Evolutionary conservation across 1,140 invertebrate genomes (phyloP).

Genomic region (Drosophila leontia): DNA sequence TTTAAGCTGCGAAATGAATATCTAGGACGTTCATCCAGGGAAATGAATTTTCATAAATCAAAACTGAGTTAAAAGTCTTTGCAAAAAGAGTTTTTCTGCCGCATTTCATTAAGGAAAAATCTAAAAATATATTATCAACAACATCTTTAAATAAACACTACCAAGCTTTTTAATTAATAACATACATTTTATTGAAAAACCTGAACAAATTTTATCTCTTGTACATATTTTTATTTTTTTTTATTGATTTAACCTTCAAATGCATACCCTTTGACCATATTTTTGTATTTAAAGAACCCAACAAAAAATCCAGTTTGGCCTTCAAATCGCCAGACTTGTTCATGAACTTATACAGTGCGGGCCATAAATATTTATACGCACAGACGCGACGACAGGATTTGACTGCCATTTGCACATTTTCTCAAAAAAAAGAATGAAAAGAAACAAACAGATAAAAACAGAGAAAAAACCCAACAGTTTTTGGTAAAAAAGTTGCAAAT

Average conservation of each 20-base stretch:
- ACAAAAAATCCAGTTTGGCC: constrained; percentile 14
- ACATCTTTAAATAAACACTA: too few relatives aligned
- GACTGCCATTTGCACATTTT: constrained; percentile 52
- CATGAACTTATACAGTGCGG: constrained; percentile 38
- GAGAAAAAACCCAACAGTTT: constrained; percentile 24
- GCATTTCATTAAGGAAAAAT: background rate
- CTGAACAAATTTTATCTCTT: too few relatives aligned
- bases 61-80: background rate
- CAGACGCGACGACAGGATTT: constrained; percentile 27
- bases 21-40: background rate
- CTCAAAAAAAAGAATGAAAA: background rate
- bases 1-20: background rate
- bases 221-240: too few relatives aligned
- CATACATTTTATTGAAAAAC: too few relatives aligned
- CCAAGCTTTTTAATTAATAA: background rate
- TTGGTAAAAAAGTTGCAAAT: constrained; percentile 17
- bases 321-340: constrained; percentile 43
- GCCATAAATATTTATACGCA: constrained; percentile 69
- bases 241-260: background rate
- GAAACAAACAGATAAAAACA: constrained; percentile 12
- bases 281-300: background rate
- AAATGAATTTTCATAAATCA: background rate
- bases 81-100: background rate
- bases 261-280: background rate
- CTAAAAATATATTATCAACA: background rate